These are phyloP conservation scores for Schizopygopsis malacanthus DNA, from an alignment of 2,797 vertebrate genomes.

Conservation along the genomic window DNA sequence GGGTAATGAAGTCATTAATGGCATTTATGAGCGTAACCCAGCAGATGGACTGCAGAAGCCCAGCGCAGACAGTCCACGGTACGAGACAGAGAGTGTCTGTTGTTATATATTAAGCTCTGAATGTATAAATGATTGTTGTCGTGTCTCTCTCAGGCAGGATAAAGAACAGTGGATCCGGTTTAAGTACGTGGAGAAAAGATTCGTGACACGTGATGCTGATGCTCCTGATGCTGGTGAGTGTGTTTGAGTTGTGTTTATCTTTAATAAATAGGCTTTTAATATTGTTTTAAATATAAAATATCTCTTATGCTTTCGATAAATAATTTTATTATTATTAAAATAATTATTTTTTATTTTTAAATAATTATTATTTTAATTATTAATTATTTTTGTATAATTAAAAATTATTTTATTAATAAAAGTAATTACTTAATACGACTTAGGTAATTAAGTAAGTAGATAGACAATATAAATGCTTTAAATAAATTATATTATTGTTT, in stretches of 20 bases:
- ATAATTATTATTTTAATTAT: neutral
- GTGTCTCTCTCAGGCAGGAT: constrained; percentile 67
- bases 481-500: neutral
- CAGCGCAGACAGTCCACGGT: constrained; percentile 67
- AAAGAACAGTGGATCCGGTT: constrained; percentile 79
- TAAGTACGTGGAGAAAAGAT: constrained; percentile 79
- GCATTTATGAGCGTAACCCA: constrained; percentile 72
- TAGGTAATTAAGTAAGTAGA: too few relatives aligned
- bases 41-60: constrained; percentile 70
- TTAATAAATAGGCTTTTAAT: neutral
- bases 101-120: neutral
- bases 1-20: constrained; percentile 76
- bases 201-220: constrained; percentile 59
- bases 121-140: neutral
- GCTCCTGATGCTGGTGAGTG: constrained; percentile 57
- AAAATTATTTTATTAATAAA: neutral
- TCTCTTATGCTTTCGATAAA: neutral
- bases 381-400: neutral
- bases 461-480: too few relatives aligned
- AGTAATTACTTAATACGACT: too few relatives aligned
- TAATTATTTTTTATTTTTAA: neutral
- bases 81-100: constrained; percentile 4
- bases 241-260: neutral
- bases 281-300: neutral
- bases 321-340: neutral